These are phyloP conservation scores for Cotesia typhae DNA, from an alignment of 1,140 invertebrate genomes.

Conservation along the genomic window DNA sequence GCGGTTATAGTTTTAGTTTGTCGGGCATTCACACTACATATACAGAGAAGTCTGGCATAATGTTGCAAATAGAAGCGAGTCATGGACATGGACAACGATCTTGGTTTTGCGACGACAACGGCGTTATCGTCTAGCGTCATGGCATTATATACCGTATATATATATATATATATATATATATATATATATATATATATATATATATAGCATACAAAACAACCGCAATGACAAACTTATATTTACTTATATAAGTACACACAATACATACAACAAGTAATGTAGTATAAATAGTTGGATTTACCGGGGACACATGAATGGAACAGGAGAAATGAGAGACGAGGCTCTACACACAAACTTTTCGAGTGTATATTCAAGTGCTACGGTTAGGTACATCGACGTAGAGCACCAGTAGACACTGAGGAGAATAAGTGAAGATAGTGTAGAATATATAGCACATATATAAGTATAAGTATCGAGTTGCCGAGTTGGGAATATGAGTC, in stretches of 20 bases:
- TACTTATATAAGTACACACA: conserved; percentile 8
- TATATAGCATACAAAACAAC: not conserved
- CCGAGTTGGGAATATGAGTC: conserved; percentile 25
- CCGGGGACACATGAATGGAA: conserved; percentile 19
- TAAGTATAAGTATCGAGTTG: conserved; percentile 25
- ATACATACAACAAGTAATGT: conserved; percentile 1
- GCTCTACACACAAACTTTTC: no score
- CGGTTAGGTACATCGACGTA: no score
- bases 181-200: no score
- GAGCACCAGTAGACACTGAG: no score
- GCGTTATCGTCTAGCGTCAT: conserved; percentile 16
- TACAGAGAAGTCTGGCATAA: not conserved
- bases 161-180: no score
- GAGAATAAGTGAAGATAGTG: not conserved
- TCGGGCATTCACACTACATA: conserved; percentile 1
- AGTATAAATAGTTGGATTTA: conserved; percentile 26
- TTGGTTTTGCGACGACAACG: conserved; percentile 4
- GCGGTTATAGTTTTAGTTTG: conserved; percentile 4
- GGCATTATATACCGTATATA: no score
- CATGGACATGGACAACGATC: no score
- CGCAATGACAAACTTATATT: no score
- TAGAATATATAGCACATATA: no score
- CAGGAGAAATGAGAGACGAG: not conserved
- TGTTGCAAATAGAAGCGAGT: no score
- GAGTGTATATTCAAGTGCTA: no score